Percentiles rank a stretch among this genome's conserved stretches.
Conservation (phyloP, 2,113 vertebrate species). For the Trachemys scripta region DNA sequence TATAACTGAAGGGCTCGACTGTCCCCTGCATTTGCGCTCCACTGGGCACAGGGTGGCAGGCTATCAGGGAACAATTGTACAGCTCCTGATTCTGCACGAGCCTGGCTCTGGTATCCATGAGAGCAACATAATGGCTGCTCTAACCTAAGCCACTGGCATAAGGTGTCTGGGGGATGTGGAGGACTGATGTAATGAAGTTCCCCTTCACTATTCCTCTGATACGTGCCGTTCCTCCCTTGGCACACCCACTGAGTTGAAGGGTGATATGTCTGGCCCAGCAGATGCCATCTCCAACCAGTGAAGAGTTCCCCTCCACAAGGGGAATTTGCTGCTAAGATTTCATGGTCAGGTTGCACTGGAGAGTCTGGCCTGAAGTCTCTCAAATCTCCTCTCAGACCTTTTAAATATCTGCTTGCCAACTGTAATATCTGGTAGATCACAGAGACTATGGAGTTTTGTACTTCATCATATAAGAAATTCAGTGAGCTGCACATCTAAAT, state of each 20-base stretch:
- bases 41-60: neutral
- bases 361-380: neutral
- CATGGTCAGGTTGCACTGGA: neutral
- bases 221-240: neutral
- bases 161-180: neutral
- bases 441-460: neutral
- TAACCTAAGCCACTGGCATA: neutral
- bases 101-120: neutral
- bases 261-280: neutral
- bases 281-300: accelerated
- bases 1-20: neutral
- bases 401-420: neutral
- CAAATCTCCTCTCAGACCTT: neutral
- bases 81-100: neutral
- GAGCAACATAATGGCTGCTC: neutral
- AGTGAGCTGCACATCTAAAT: neutral
- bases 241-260: neutral
- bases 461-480: constrained; percentile 33
- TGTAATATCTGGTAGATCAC: constrained; percentile 29
- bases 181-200: neutral
- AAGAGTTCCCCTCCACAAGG: accelerated
- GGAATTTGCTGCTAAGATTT: accelerated
- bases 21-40: neutral
- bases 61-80: neutral
- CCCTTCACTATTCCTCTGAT: neutral